These are phyloP conservation scores for Vidua chalybeata DNA, from an alignment of 2,113 vertebrate genomes.

Conservation along the genomic window DNA sequence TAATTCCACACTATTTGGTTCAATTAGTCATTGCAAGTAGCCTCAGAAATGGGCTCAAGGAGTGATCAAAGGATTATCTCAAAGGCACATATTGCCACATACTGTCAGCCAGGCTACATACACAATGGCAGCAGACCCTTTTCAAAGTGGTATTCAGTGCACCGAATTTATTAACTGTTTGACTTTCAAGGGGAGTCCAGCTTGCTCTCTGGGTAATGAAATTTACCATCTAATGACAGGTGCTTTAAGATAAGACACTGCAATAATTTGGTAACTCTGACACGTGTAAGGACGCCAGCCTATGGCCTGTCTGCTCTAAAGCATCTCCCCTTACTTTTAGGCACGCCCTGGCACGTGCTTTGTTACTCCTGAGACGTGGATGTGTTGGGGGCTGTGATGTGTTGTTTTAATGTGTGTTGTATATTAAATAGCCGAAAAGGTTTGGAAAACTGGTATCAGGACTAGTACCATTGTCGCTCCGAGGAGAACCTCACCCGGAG, in stretches of 20 bases:
- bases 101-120: neutral
- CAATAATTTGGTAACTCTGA: neutral
- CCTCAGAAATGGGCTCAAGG: neutral
- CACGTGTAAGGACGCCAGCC: neutral
- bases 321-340: neutral
- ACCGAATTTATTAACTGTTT: neutral
- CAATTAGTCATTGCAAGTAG: neutral
- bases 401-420: too few species aligned
- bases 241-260: neutral
- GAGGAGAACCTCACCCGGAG: too few species aligned
- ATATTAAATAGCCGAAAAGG: rapidly evolving
- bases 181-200: neutral
- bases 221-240: neutral
- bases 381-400: neutral
- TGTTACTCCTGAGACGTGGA: rapidly evolving
- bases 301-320: neutral
- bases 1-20: neutral
- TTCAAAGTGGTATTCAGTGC: neutral
- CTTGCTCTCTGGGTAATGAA: neutral
- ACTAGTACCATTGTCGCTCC: rapidly evolving
- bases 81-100: neutral
- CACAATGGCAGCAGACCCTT: neutral
- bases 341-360: rapidly evolving
- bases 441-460: neutral
- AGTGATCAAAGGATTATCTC: neutral